Evolutionary conservation across 2,797 vertebrate species (phyloP).

Genomic region (Gadopsis marmoratus): DNA sequence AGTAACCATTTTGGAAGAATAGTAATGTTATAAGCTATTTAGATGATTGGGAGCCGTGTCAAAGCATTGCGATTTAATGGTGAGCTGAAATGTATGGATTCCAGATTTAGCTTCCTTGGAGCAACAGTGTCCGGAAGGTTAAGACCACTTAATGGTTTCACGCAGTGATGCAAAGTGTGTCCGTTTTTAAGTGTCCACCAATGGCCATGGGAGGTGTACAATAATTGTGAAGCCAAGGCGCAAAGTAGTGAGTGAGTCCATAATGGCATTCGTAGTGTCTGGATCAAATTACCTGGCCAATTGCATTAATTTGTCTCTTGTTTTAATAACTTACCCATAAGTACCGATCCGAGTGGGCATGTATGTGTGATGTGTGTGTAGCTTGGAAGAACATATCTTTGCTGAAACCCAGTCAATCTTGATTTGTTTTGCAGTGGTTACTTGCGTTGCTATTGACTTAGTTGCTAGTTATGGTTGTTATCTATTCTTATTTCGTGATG

Average conservation of each 20-base stretch:
- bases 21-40: neutral
- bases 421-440: neutral
- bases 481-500: neutral
- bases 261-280: neutral
- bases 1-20: neutral
- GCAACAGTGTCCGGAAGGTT: neutral
- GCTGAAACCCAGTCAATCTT: too few relatives aligned
- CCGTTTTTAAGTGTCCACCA: neutral
- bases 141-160: neutral
- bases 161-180: neutral
- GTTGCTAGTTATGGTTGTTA: neutral
- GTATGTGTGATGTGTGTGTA: neutral
- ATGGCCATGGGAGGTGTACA: neutral
- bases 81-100: neutral
- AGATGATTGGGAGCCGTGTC: neutral
- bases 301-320: slow-evolving; percentile 5
- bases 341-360: neutral
- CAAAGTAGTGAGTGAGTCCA: neutral
- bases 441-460: neutral
- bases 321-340: neutral
- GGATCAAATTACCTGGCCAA: slow-evolving; percentile 11
- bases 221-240: neutral
- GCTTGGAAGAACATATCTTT: neutral
- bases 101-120: neutral
- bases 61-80: neutral